Evolutionary conservation across 1,140 invertebrate species (phyloP).

Genomic region (Lucilia cuprina): DNA sequence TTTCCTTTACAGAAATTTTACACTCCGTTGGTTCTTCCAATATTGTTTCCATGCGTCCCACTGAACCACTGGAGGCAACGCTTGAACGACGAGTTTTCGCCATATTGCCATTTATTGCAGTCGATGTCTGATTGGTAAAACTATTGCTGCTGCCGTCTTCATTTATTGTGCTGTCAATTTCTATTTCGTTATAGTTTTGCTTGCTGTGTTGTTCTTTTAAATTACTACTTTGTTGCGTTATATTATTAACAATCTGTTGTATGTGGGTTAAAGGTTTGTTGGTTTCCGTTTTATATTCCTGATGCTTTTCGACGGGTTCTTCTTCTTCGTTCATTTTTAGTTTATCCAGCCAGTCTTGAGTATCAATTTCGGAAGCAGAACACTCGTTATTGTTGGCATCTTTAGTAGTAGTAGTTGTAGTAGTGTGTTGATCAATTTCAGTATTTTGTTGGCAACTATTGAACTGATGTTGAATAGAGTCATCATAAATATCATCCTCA

Average conservation of each 20-base stretch:
- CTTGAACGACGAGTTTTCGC: constrained; percentile 57
- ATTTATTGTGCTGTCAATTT: not conserved
- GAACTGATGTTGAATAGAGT: constrained; percentile 10
- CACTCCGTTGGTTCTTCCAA: constrained; percentile 77
- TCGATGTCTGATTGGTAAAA: not conserved
- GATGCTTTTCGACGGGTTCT: not conserved
- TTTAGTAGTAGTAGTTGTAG: not conserved
- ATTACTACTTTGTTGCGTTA: not conserved
- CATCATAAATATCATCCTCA: not conserved
- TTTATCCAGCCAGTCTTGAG: not conserved
- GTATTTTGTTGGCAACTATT: too few relatives aligned
- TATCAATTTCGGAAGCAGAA: not conserved
- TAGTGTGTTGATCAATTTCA: not conserved
- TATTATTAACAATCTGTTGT: constrained; percentile 24
- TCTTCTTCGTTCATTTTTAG: not conserved
- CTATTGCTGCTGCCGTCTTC: constrained; percentile 17
- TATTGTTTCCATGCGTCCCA: constrained; percentile 78
- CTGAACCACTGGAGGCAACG: constrained; percentile 68
- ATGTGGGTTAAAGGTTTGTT: constrained; percentile 7
- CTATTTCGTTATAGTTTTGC: not conserved
- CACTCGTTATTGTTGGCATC: constrained; percentile 1
- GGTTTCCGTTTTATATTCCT: not conserved
- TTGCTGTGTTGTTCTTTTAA: not conserved
- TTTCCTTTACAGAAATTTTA: constrained; percentile 81
- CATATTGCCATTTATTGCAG: not conserved